Evolutionary conservation across 2,797 vertebrate species (phyloP).

Genomic region (Helarctos malayanus): DNA sequence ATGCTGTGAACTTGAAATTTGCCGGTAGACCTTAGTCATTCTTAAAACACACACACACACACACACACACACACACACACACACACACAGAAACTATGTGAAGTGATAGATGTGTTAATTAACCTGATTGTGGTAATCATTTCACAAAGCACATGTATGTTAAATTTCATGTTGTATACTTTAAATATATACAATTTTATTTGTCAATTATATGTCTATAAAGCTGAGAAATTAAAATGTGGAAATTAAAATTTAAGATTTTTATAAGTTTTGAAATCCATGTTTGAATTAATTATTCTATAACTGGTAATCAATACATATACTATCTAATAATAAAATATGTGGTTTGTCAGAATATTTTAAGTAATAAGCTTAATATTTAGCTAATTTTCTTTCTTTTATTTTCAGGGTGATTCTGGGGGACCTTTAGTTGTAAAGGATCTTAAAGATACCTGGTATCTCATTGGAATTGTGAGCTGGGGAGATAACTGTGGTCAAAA

Average conservation of each 20-base stretch:
- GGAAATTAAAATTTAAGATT: background rate
- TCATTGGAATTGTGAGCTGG: conserved; percentile 91
- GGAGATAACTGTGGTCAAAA: conserved; percentile 90
- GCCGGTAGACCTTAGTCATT: background rate
- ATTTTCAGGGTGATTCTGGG: conserved; percentile 90
- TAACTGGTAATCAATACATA: background rate
- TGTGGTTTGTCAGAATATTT: background rate
- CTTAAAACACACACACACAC: background rate
- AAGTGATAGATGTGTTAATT: background rate
- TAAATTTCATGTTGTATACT: background rate
- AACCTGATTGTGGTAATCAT: background rate
- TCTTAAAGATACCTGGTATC: conserved; percentile 90
- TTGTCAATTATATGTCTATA: background rate
- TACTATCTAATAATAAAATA: background rate
- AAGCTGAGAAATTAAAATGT: conserved; percentile 15
- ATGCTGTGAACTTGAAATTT: background rate
- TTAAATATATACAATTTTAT: background rate
- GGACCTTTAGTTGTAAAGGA: conserved; percentile 89
- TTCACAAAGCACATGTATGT: background rate
- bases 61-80: background rate
- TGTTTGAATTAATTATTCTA: conserved; percentile 19
- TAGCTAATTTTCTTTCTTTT: conserved; percentile 51
- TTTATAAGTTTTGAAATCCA: conserved; percentile 14
- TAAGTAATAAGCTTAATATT: conserved; percentile 11
- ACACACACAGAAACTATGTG: background rate